Conservation (phyloP, 64 coral and sea anemone genomes). For the Pocillopora verrucosa region DNA sequence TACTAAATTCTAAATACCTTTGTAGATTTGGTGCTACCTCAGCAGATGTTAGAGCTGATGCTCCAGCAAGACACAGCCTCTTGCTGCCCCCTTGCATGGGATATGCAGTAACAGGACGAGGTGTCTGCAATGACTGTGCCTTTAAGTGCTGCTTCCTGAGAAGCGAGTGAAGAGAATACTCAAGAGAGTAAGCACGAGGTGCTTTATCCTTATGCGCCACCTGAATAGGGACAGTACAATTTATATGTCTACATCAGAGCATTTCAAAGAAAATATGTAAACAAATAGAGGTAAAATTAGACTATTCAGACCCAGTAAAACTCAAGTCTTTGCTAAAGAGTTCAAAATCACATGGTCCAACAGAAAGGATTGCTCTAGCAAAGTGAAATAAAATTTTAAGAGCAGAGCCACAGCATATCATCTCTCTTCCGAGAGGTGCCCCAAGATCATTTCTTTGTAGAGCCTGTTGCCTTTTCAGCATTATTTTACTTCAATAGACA, state of each 20-base stretch:
- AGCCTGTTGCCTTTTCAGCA: no score
- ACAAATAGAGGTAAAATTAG: no score
- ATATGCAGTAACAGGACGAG: constrained; percentile 79
- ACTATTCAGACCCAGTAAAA: no score
- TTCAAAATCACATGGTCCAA: no score
- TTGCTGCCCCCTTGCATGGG: constrained; percentile 60
- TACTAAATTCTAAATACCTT: constrained; percentile 23
- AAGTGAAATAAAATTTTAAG: no score
- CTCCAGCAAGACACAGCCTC: constrained; percentile 78
- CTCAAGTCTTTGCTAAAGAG: no score
- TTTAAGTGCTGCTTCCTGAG: constrained; percentile 79
- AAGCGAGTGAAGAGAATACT: constrained; percentile 75
- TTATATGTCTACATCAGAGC: no score
- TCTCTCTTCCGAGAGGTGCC: no score
- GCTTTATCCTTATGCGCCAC: constrained; percentile 27
- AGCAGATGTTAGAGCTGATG: constrained; percentile 46
- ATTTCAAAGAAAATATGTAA: background rate
- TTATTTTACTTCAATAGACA: no score
- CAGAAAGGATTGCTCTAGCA: no score
- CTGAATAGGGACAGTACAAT: constrained; percentile 4
- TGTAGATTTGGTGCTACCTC: constrained; percentile 58
- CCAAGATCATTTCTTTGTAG: no score
- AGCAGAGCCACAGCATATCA: no score
- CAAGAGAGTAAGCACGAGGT: constrained; percentile 36
- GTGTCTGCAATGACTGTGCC: constrained; percentile 51